Base-by-base conservation (phyloP, 2,113 vertebrate species). In the Pteropus alecto region DNA sequence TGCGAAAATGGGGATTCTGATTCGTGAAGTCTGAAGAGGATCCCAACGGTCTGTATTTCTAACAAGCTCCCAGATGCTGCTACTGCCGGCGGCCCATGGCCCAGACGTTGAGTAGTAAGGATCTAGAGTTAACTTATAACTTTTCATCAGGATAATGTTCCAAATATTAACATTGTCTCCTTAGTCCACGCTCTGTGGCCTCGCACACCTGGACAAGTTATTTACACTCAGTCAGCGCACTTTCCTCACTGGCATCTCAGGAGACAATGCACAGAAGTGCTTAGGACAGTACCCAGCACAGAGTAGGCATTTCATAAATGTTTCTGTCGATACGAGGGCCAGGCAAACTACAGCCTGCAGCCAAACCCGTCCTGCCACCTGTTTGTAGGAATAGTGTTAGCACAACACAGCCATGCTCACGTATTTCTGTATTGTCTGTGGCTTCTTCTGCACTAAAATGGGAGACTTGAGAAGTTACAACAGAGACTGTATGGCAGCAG, bases 41-140 rank as follows among this genome's bases (percentile, higher is more conserved):
- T 7, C 30, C 22, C 30, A 46, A 38, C 1, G 5, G 30, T 9
- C 43, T 83, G 6, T 63, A 24, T 77, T 71, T 89, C 63, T 46
- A 67, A 22, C 15, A 21, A 88, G 22, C 12, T 41, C 56, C 19
- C 54, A 56, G 14, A 60, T 51, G n/a, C 68, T 30, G 28, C 2
- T 5, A 3, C 0, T 3, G 21, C 2, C n/a, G 5, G 26, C 33
- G n/a, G 16, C 28, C 30, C 8, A 3, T 0, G 33, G 33, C 43
- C 28, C 56, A 89, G 83, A 78, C 21, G 41, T 35, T 33, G 38
- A 43, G 5, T 68, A 35, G 11, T 15, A 61, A 91, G 30, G 2
- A 58, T 58, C 77, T 61, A 85, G 26, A 85, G 26, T 63, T 67
- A 46, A 84, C 24, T 41, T 67, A 65, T 18, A 14, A 14, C 38